A percentile compares a stretch with the other conserved stretches of the same genome.
Conservation (phyloP, 2,888 invertebrate genomes). For the Leistus spinibarbis region DNA sequence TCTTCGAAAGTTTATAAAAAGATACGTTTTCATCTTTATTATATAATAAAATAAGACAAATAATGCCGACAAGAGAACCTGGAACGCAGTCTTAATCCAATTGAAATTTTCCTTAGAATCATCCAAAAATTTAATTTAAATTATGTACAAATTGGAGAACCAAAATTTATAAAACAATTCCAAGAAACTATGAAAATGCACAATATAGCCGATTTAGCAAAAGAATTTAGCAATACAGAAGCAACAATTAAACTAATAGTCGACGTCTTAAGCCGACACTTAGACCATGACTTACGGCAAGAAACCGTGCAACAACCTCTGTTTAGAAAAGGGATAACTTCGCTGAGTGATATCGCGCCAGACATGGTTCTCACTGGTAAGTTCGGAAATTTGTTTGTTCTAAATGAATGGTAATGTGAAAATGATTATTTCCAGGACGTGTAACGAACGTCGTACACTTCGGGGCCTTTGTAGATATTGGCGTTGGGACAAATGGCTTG, state of each 20-base stretch:
- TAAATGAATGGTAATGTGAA: not conserved
- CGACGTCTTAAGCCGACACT: conserved; percentile 73
- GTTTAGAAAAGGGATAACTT: conserved; percentile 75
- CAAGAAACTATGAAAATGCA: conserved; percentile 45
- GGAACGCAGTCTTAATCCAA: too few relatives aligned
- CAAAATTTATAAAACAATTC: conserved; percentile 55
- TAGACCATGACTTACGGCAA: conserved; percentile 72
- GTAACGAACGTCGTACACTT: conserved; percentile 87
- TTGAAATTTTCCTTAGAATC: conserved; percentile 51
- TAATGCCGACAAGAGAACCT: too few relatives aligned
- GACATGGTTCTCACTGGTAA: conserved; percentile 66
- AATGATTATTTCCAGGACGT: conserved; percentile 63
- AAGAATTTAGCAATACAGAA: conserved; percentile 64
- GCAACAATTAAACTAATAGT: conserved; percentile 72
- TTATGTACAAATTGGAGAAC: conserved; percentile 55
- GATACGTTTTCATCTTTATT: too few relatives aligned
- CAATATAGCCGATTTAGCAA: conserved; percentile 55
- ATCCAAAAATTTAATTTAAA: conserved; percentile 53
- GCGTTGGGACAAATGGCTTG: conserved; percentile 73
- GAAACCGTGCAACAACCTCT: conserved; percentile 71
- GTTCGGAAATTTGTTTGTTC: conserved; percentile 1
- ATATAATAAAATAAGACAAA: too few relatives aligned
- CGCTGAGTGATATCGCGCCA: conserved; percentile 67
- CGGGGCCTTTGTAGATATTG: conserved; percentile 90
- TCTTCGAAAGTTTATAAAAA: too few relatives aligned